Base-by-base conservation (phyloP, 53 echinoderm and acorn worm species). In the Crossaster papposus region DNA sequence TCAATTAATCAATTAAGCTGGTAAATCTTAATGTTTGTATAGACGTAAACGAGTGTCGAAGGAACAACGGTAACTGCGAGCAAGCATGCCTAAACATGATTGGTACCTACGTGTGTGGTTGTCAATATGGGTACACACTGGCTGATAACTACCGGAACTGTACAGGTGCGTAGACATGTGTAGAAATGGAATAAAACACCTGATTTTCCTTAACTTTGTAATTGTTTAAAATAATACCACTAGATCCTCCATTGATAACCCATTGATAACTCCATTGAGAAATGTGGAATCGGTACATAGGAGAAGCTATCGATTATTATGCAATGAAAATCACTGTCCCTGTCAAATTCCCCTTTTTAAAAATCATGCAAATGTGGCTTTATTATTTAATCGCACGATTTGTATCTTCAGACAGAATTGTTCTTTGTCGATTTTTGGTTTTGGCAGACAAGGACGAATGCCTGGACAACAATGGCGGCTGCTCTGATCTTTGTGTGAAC, bases 11-110 rank as follows among this genome's bases (percentile, higher is more conserved):
- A 79, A 1, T 79, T 8, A 37, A 44, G 44, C 44, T 44, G 44
- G 6, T 44, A 44, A 44, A 44, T 4, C 26, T 68, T 68, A 3
- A 23, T 12, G 68, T 68, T 11, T 68, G 5, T 28, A 23, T 28
- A 96, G 96, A 96, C 81, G 51, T 93, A 32, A 93, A 96, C 77
- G 96, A 96, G 78, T 96, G 96, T 58, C 91, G 90, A 1, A 53
- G 31, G 11, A 90, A 95, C 63, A 95, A 95, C 64, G 94, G 95
- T 3, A 89, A 90, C 12, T 96, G 96, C 68, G 75, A 89, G 54
- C 95, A 96, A 22, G 91, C 85, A 1, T 96, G 96, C 71, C 70
- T 83, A 4, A 96, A 96, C 79, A 44, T 88, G 63, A 68, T 90
- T 36, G 96, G 96, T 15, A 54, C 88, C 34, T 92, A 88, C 70